phyloP scores from a whole-genome alignment of 1,140 invertebrate species.

The Holotrichia oblita region DNA sequence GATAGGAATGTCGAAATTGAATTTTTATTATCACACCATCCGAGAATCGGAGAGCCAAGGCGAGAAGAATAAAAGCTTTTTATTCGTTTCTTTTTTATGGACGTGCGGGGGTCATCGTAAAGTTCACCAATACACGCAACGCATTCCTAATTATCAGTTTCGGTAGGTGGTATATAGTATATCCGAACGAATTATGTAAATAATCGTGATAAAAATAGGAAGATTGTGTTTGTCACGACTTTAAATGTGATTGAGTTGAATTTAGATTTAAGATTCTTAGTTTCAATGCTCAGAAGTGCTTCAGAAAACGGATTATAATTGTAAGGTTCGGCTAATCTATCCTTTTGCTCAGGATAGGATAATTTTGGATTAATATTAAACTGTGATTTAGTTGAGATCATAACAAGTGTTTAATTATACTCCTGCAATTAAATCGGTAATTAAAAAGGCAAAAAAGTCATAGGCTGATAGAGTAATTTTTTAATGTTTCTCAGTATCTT shows the following conservation, averaged over 20 bases:
- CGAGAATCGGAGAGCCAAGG: constrained; percentile 6
- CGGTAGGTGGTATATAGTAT: neutral
- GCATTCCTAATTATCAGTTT: neutral
- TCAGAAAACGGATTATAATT: no score
- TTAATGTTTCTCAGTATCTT: neutral
- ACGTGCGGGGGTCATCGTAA: neutral
- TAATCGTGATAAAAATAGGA: no score
- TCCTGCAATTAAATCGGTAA: no score
- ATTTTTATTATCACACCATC: constrained; percentile 55
- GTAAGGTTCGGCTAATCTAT: no score
- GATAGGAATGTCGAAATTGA: constrained; percentile 54
- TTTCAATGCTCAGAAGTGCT: no score
- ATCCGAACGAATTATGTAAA: neutral
- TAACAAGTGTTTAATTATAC: no score
- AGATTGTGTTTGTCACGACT: no score
- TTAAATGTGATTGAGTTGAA: neutral
- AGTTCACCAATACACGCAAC: neutral
- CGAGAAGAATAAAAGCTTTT: constrained; percentile 16
- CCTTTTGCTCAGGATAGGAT: no score
- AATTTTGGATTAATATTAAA: no score
- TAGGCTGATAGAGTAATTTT: neutral
- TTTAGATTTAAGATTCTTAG: no score
- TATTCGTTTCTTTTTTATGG: neutral
- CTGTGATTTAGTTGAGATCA: no score
- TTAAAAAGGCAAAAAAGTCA: neutral